These are phyloP conservation scores for Mystacides longicornis DNA, from an alignment of 2,888 invertebrate genomes.

Conservation along the genomic window DNA sequence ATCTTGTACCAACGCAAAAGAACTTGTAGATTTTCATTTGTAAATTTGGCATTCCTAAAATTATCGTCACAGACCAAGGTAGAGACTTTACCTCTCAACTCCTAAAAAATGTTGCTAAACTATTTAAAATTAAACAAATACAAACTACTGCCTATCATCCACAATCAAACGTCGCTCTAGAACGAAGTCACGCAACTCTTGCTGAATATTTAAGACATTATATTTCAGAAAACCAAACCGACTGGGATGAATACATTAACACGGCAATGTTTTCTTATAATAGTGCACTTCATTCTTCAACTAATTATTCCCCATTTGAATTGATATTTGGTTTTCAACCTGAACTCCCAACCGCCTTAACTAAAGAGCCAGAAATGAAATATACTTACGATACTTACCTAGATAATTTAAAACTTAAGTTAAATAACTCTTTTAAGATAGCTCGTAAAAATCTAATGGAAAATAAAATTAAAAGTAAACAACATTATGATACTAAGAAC, in stretches of 20 bases:
- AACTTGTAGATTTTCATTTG: conserved; percentile 26
- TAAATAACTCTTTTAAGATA: conserved; percentile 26
- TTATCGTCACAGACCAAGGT: conserved; percentile 48
- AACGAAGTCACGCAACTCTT: conserved; percentile 30
- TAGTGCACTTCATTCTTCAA: conserved; percentile 28
- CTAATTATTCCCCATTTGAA: conserved; percentile 29
- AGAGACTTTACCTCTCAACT: conserved; percentile 37
- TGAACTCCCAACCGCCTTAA: conserved; percentile 25
- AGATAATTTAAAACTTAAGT: conserved; percentile 18
- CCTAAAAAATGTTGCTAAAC: conserved; percentile 28
- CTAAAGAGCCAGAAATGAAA: conserved; percentile 26
- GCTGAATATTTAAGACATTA: conserved; percentile 30
- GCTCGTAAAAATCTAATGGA: conserved; percentile 26
- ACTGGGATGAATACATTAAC: conserved; percentile 31
- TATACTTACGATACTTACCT: conserved; percentile 29
- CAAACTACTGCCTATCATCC: conserved; percentile 30
- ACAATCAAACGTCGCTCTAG: conserved; percentile 30
- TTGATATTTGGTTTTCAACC: conserved; percentile 28
- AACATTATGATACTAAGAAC: conserved; percentile 24
- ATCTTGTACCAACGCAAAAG: conserved; percentile 29
- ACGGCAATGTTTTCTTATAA: conserved; percentile 30
- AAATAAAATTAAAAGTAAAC: conserved; percentile 27
- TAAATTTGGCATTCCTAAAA: conserved; percentile 35
- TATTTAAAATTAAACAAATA: conserved; percentile 30
- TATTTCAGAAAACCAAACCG: conserved; percentile 27